phyloP scores from a whole-genome alignment of 2,797 vertebrate genomes.

The Manis crassicaudata region DNA sequence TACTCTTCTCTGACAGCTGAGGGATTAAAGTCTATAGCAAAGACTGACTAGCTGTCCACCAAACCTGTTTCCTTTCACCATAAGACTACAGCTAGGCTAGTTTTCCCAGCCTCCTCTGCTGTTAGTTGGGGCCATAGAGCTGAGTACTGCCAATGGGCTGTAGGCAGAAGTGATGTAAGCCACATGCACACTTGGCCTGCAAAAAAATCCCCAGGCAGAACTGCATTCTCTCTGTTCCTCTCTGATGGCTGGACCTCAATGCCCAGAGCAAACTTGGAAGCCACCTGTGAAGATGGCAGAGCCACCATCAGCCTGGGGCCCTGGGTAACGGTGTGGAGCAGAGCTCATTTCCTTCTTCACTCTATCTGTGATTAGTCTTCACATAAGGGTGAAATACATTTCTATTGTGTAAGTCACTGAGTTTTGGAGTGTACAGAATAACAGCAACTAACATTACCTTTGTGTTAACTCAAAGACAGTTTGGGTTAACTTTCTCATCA shows the following conservation, averaged over 20 bases:
- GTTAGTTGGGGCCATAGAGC: accelerated
- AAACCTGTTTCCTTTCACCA: background rate
- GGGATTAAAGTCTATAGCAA: background rate
- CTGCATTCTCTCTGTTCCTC: background rate
- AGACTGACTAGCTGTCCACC: background rate
- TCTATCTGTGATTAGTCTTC: background rate
- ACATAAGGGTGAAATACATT: background rate
- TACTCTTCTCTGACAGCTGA: background rate
- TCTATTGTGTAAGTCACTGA: background rate
- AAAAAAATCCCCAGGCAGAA: background rate
- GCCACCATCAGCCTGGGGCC: background rate
- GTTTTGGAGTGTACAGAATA: background rate
- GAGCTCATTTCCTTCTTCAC: background rate
- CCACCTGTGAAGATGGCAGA: background rate
- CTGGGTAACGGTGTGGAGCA: background rate
- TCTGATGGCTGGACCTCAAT: background rate
- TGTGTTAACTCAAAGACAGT: background rate
- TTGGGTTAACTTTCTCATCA: background rate
- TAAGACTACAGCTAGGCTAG: background rate
- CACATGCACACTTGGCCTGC: background rate
- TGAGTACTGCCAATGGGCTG: background rate
- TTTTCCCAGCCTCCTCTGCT: background rate
- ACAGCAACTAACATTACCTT: background rate
- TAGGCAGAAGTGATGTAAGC: background rate
- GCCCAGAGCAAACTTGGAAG: background rate